Conservation (phyloP, 2,888 invertebrate species). For the Spialia ferax region DNA sequence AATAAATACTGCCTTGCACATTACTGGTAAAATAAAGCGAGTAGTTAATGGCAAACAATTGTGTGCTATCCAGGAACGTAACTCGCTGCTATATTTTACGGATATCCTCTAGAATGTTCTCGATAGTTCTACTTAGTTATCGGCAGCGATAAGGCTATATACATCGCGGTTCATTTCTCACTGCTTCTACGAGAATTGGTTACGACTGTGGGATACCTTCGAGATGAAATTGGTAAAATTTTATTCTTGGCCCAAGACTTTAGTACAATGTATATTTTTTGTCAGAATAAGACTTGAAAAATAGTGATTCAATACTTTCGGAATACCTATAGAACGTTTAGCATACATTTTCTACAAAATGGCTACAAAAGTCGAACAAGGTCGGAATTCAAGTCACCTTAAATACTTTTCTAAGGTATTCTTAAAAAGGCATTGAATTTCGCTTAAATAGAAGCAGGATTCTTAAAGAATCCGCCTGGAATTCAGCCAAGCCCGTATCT, state of each 20-base stretch:
- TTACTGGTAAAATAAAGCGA: too few relatives aligned
- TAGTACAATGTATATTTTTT: too few relatives aligned
- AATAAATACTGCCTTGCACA: too few relatives aligned
- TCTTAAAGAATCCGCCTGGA: constrained; percentile 10
- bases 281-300: too few relatives aligned
- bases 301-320: neutral
- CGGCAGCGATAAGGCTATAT: constrained; percentile 4
- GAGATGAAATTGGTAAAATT: neutral
- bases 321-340: too few relatives aligned
- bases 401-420: neutral
- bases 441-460: neutral
- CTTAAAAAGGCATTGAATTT: neutral
- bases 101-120: neutral
- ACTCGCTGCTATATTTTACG: neutral
- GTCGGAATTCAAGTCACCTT: neutral
- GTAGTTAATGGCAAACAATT: too few relatives aligned
- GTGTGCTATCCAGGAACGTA: too few relatives aligned
- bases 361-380: neutral
- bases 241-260: too few relatives aligned
- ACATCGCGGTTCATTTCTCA: constrained; percentile 2
- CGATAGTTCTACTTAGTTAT: constrained; percentile 1
- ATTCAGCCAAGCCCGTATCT: constrained; percentile 23
- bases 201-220: neutral
- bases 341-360: neutral
- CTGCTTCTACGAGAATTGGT: neutral